Base-by-base conservation (phyloP, 2,797 vertebrate genomes). In the Telmatherina bonti region DNA sequence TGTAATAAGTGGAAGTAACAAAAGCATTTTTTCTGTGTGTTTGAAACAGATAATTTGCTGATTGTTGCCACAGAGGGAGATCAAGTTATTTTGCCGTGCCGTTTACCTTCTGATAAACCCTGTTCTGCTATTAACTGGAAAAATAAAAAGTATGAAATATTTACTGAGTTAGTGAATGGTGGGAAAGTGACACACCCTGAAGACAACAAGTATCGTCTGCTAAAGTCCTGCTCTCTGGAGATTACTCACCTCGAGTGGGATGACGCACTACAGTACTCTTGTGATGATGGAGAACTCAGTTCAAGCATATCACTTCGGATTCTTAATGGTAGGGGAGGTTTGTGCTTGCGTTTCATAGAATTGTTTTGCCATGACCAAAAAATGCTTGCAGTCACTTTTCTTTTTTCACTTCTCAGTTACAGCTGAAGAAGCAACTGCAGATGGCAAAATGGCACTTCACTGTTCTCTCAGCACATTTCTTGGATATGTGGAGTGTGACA, bases 111-210 rank as follows among this genome's bases (percentile, higher is more conserved):
- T n/a, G 10, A 75, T 11, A 45, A 36, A 38, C 22, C 66, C 47
- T 92, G 90, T 61, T 70, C 78, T 18, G 79, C 83, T 30, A 13
- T 90, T 10, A 78, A 30, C 71, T 92, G 91, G 90, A 81, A 3
- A n/a, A 52, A 27, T 33, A 1, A 1, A n/a, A 70, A 10, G 52
- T 1, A 0, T 0, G n/a, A 12, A 3, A 20, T 24, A 4, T 2
- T 8, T 0, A 16, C 7, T 16, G 29, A 63, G 8, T 51, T 89
- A 61, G 86, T 86, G 72, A 73, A 18, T 11, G 73, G 43, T 38
- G 91, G 89, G 59, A 35, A 1, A 30, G 43, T 79, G 31, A 62
- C 10, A 7, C 33, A 6, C 16, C 27, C 45, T 47, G 36, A 53
- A 5, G 1, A 2, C 16, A 20, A 1, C 29, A 81, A 70, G 20